Conservation (phyloP, 2,113 vertebrate species). For the Phocoena phocoena region DNA sequence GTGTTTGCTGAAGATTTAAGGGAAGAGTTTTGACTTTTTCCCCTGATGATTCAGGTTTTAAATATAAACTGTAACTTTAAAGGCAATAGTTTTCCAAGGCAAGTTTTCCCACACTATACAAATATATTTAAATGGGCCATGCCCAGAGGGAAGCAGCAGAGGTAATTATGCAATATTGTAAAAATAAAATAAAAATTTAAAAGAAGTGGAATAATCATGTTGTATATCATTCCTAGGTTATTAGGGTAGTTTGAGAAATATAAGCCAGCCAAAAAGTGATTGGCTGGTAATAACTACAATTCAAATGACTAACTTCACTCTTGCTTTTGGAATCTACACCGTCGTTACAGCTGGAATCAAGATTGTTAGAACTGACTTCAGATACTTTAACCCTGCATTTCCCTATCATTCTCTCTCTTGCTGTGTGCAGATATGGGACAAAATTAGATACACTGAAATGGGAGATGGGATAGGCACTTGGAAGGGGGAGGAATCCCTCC, state of each 20-base stretch:
- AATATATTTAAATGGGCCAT: neutral
- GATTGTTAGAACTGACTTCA: neutral
- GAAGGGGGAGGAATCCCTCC: neutral
- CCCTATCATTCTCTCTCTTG: neutral
- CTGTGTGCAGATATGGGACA: neutral
- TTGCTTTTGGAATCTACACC: neutral
- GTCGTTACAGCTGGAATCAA: fast-evolving
- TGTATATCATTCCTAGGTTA: neutral
- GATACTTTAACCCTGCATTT: neutral
- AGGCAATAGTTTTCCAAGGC: neutral
- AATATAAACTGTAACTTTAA: neutral
- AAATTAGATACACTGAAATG: neutral
- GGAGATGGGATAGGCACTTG: neutral
- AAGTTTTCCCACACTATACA: neutral
- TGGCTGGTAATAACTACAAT: neutral
- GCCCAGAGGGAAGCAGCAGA: neutral
- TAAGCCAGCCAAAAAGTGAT: neutral
- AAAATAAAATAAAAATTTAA: slow-evolving; percentile 20
- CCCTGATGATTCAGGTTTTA: neutral
- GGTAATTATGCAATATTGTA: neutral
- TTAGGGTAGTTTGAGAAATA: neutral
- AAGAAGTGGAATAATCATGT: neutral
- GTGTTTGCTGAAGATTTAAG: neutral
- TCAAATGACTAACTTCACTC: neutral
- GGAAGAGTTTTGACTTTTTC: neutral